Evolutionary conservation across 2,113 vertebrate genomes (phyloP), one percentile per base, ranked within the genome.

Genomic region (Rhombomys opimus): DNA sequence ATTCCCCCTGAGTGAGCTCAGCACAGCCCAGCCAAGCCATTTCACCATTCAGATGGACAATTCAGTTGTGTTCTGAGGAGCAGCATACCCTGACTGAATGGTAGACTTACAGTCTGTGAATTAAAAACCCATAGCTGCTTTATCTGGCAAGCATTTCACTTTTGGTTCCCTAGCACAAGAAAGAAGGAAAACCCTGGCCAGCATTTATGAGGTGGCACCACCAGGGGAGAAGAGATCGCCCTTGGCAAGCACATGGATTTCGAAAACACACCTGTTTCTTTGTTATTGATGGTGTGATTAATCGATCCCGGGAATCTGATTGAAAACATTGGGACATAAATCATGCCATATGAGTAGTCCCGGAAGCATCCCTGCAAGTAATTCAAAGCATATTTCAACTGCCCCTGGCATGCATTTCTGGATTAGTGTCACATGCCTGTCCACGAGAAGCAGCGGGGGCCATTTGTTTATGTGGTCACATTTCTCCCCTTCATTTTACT

Each of bases 281-380:
- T 81, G 75, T 86, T 97, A 97, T 73, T 97, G 96, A 96, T 95
- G 95, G 52, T 87, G 61, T 92, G 93, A 86, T 80, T 97, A 97
- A 97, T 93, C 92, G 72, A 98, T 98, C 90, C 95, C 86, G 87
- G 95, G 96, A 96, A 94, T 96, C 97, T 97, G 94, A 95, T 94
- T 98, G 96, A 98, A 97, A 97, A 96, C 95, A 98, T 68, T 95
- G 93, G 97, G 91, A 95, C 95, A 97, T 97, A 98, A 98, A 98
- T 98, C 94, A 96, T 93, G 89, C 92, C 4, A 0, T 94, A 93
- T 81, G 78, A 97, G 76, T 82, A 95, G 77, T 97, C 97, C 96
- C 96, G 96, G 92, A 98, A 98, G 96, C 95, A 98, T 97, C 92
- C 86, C 89, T 87, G 97, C 97, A 87, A 90, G 95, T 96, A 96